Evolutionary conservation across 2,888 invertebrate genomes (phyloP).

Genomic region (Machimus atricapillus): DNA sequence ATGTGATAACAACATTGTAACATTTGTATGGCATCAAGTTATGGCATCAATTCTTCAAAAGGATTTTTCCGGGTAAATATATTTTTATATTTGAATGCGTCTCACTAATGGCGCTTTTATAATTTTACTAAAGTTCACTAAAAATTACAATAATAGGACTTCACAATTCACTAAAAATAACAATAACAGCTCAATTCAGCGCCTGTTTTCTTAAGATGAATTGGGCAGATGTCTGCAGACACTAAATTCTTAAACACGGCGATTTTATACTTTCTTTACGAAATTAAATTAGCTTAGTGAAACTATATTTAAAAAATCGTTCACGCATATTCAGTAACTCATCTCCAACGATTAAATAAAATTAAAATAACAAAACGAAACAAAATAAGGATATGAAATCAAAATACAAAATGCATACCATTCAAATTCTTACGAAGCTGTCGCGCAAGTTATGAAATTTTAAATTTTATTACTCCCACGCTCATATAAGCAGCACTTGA

Average conservation of each 20-base stretch:
- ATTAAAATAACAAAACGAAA: no score
- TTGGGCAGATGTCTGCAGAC: no score
- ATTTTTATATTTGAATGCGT: background rate
- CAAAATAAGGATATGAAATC: background rate
- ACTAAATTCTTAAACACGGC: no score
- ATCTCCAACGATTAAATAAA: background rate
- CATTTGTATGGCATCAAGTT: background rate
- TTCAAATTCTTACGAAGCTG: background rate
- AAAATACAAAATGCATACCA: background rate
- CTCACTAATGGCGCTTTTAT: background rate
- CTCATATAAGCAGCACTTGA: background rate
- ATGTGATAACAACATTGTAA: background rate
- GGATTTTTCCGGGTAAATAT: background rate
- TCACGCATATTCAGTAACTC: no score
- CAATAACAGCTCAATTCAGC: no score
- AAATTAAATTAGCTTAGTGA: no score
- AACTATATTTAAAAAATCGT: no score
- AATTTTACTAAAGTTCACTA: background rate
- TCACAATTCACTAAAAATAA: no score
- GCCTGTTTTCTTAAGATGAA: no score
- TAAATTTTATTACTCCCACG: background rate
- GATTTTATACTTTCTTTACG: no score
- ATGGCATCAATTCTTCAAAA: background rate
- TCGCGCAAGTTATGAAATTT: background rate
- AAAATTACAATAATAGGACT: no score